A percentile compares a stretch with the other conserved stretches of the same genome.
Conservation (phyloP, 2,888 invertebrate species). For the Drosophila prostipennis region DNA sequence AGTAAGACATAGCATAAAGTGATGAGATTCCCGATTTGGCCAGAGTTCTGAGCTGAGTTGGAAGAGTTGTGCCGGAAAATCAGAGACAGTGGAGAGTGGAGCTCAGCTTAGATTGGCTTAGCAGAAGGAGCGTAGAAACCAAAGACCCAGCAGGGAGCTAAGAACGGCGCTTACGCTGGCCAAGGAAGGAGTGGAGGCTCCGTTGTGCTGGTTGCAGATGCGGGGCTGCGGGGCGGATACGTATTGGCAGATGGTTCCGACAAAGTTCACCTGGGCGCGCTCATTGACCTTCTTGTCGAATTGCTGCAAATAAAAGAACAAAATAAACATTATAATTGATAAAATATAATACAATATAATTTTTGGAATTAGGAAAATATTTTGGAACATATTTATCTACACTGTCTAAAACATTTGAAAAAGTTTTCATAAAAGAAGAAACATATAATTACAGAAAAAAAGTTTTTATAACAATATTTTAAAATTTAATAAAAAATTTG, state of each 20-base stretch:
- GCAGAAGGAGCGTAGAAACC: conserved; percentile 54
- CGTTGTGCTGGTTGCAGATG: conserved; percentile 71
- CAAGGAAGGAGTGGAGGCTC: conserved; percentile 57
- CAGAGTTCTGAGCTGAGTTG: conserved; percentile 13
- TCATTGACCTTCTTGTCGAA: conserved; percentile 86
- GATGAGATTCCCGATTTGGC: conserved; percentile 52
- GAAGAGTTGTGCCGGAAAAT: conserved; percentile 8
- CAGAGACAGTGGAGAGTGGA: conserved; percentile 7
- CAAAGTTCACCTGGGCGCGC: conserved; percentile 86
- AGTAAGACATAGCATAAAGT: conserved; percentile 40
- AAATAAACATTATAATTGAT: too few species aligned
- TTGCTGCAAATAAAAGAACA: conserved; percentile 82
- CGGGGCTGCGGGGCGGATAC: conserved; percentile 80
- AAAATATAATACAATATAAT: too few species aligned
- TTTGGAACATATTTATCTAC: too few species aligned
- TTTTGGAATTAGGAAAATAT: too few species aligned
- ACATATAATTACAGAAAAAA: too few species aligned
- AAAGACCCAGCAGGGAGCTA: conserved; percentile 67
- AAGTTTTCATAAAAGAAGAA: too few species aligned
- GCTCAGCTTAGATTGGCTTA: conserved; percentile 24
- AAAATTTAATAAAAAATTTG: too few species aligned
- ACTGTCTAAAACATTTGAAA: too few species aligned
- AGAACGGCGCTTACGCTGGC: conserved; percentile 53
- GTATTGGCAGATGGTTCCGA: conserved; percentile 86
- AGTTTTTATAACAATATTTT: too few species aligned